Percentiles rank a stretch among this genome's conserved stretches.
phyloP scores from a whole-genome alignment of 2,888 invertebrate species.

The Ophion ellenae region DNA sequence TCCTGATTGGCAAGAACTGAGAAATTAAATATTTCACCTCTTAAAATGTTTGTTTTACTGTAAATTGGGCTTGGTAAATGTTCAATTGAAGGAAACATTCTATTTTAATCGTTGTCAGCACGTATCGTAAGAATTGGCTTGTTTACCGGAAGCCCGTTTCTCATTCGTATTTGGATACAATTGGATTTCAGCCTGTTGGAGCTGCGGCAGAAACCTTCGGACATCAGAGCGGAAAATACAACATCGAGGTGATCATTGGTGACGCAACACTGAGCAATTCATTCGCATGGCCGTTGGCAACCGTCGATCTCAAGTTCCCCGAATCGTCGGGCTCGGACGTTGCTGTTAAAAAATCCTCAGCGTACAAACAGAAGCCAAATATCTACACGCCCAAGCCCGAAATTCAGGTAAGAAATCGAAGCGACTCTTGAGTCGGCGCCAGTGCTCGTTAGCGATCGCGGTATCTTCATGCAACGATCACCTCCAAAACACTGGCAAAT shows the following conservation, averaged over 20 bases:
- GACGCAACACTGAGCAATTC: constrained; percentile 96
- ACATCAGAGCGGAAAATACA: constrained; percentile 91
- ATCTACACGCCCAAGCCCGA: constrained; percentile 86
- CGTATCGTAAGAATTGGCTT: neutral
- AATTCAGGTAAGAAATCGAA: constrained; percentile 84
- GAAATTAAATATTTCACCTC: neutral
- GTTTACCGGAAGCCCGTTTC: neutral
- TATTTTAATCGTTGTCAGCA: neutral
- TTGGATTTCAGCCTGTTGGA: constrained; percentile 88
- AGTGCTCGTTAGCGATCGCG: constrained; percentile 81
- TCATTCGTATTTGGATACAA: neutral
- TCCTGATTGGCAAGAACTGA: neutral
- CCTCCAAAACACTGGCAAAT: constrained; percentile 82
- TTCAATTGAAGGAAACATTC: neutral
- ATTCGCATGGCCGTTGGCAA: constrained; percentile 93
- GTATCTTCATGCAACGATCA: constrained; percentile 73
- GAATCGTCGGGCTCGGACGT: constrained; percentile 75
- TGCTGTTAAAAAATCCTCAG: constrained; percentile 75
- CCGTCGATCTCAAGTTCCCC: constrained; percentile 90
- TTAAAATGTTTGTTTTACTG: neutral
- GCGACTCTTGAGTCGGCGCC: constrained; percentile 64
- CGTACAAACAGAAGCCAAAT: constrained; percentile 77
- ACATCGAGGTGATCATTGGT: constrained; percentile 93
- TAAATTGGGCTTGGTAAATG: too few relatives aligned
- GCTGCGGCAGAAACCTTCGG: constrained; percentile 92